A percentile compares a stretch with the other conserved stretches of the same genome.
Evolutionary conservation across 2,113 vertebrate species (phyloP).

Genomic region (Strix uralensis): DNA sequence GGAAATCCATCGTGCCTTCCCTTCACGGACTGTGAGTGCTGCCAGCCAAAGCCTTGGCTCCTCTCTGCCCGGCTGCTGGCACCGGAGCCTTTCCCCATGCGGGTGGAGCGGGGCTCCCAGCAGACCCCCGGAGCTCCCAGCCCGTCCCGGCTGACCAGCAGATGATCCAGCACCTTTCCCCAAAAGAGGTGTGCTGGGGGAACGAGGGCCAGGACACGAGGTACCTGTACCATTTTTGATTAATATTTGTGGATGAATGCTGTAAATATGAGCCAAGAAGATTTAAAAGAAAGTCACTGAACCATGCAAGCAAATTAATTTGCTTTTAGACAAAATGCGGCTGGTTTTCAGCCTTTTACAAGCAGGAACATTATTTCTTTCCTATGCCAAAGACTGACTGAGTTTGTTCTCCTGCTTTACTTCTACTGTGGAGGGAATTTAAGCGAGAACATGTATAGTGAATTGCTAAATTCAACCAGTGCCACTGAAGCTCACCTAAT

Average conservation of each 20-base stretch:
- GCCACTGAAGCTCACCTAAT: slow-evolving; percentile 83
- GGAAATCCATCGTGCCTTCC: background rate
- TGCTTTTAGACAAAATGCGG: slow-evolving; percentile 24
- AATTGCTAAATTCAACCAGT: slow-evolving; percentile 89
- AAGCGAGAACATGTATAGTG: slow-evolving; percentile 79
- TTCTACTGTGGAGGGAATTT: background rate
- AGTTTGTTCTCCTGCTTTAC: background rate
- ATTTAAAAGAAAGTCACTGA: background rate
- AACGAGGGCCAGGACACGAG: background rate
- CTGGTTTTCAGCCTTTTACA: background rate
- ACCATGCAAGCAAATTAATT: background rate
- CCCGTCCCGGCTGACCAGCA: background rate
- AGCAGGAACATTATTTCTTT: background rate
- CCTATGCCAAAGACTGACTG: slow-evolving; percentile 18
- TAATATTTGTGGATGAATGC: background rate
- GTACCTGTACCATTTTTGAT: background rate
- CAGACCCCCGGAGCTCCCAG: background rate
- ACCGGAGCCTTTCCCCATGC: background rate
- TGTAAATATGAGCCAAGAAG: background rate
- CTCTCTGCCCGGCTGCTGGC: background rate
- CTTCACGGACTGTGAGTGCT: background rate
- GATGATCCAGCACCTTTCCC: background rate
- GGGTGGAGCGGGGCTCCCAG: background rate
- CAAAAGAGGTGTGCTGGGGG: background rate
- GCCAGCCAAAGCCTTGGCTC: background rate